Evolutionary conservation across 2,888 invertebrate species (phyloP), one percentile per base, ranked within the genome.

Genomic region (Blastobasis lacticolella): DNA sequence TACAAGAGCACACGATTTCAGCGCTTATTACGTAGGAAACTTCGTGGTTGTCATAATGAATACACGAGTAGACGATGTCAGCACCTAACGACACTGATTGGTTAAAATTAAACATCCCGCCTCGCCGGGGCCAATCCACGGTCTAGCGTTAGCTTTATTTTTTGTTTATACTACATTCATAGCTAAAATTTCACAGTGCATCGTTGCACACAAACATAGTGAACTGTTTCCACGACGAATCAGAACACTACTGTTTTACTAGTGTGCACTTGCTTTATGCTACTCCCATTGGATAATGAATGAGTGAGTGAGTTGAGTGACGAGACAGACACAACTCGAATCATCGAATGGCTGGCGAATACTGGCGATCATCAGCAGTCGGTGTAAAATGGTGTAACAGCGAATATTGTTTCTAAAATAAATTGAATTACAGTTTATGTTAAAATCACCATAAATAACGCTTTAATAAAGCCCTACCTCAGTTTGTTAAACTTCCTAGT

Each of bases 11-110:
- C 85, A 88, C 88, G 85, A 88, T 87, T 88, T 86, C 86, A 85
- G 87, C 75, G 84, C 88, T 85, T 88, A 88, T 86, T 86, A 86
- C 85, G 86, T 85, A 82, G 82, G 77, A 67, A 81, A 85, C 83
- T 82, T 86, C 78, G 78, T 74, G 75, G 73, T 80, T 70, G 67
- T 72, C 75, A 6, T 72, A 71, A 77, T 77, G 78, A 81, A 80
- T 78, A 77, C 74, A 74, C 64, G 75, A 77, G 69, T 67, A 70
- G 69, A 63, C 74, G 71, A 78, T 78, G 77, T 78, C 77, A 77
- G 63, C 66, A 62, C 62, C 60, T 72, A 73, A 69, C 66, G 57
- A 58, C 60, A 68, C 54, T 66, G 64, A 87, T 88, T 88, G 87
- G 88, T 63, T 63, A 46, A 78, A 78, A 65, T 88, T 77, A 74